Percentiles rank a stretch among this genome's conserved stretches.
These are phyloP conservation scores for Vombatus ursinus DNA, from an alignment of 2,113 vertebrate species.

Conservation along the genomic window DNA sequence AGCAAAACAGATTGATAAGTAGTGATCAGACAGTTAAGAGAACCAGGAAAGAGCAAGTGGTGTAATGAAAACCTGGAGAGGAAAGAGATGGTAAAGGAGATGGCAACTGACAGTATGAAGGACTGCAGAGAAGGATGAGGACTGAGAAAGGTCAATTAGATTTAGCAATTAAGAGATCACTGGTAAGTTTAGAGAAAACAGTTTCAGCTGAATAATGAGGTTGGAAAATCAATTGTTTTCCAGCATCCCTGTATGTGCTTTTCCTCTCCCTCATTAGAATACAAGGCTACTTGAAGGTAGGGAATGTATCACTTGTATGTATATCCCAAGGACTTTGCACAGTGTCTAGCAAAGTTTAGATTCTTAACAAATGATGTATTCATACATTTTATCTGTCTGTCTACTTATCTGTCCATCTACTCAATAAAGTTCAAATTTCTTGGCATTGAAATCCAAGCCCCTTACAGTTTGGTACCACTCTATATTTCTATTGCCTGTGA, in stretches of 20 bases:
- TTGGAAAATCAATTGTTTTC: neutral
- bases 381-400: neutral
- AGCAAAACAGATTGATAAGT: neutral
- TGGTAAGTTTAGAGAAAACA: neutral
- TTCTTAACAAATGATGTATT: neutral
- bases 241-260: neutral
- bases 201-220: neutral
- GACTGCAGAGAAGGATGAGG: neutral
- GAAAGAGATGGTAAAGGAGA: neutral
- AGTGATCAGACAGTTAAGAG: neutral
- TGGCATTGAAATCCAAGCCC: neutral
- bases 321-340: neutral
- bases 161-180: neutral
- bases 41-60: neutral
- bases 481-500: neutral
- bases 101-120: neutral
- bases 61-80: neutral
- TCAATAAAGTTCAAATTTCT: neutral
- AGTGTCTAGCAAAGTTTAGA: neutral
- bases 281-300: neutral
- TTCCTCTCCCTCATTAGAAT: neutral
- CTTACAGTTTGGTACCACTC: neutral
- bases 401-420: neutral
- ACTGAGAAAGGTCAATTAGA: neutral
- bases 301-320: neutral